Evolutionary conservation across 2,888 invertebrate species (phyloP), one percentile per base, ranked within the genome.

Genomic region (Elegia similella): DNA sequence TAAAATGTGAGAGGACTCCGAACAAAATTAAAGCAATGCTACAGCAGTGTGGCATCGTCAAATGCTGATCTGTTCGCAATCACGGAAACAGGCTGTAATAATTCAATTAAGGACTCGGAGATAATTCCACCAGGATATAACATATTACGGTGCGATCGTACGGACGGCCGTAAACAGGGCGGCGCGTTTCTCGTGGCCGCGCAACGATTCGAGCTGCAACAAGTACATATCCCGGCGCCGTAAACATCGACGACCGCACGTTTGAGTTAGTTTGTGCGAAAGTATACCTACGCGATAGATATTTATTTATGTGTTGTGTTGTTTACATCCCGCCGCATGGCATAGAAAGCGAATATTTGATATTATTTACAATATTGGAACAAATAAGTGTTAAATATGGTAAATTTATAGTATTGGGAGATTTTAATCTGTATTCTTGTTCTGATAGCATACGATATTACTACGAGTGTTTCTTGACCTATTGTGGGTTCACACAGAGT

Each of bases 141-240:
- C n/a, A n/a, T n/a, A n/a, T n/a, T n/a, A n/a, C n/a, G n/a, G n/a
- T n/a, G n/a, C n/a, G n/a, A n/a, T n/a, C n/a, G n/a, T n/a, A n/a
- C n/a, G n/a, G n/a, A n/a, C n/a, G n/a, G n/a, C n/a, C n/a, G n/a
- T n/a, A n/a, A n/a, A n/a, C n/a, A n/a, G n/a, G n/a, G n/a, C n/a
- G n/a, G n/a, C n/a, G 61, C 58, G 55, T 47, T 56, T 58, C 15
- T 64, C 13, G 64, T 64, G 58, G 63, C 64, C 60, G 59, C 61
- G 60, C 61, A 56, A 42, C 58, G 61, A 0, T 60, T 52, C 44
- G 60, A 62, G 42, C 43, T 62, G 42, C 57, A 61, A n/a, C 6
- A 7, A n/a, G 47, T 47, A 17, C 30, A 29, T 0, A 16, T 52
- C 52, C 42, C n/a, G 16, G 8, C 15, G 32, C 38, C 23, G 52